phyloP scores from a whole-genome alignment of 2,888 invertebrate genomes.

The Nemapogon koenigi region DNA sequence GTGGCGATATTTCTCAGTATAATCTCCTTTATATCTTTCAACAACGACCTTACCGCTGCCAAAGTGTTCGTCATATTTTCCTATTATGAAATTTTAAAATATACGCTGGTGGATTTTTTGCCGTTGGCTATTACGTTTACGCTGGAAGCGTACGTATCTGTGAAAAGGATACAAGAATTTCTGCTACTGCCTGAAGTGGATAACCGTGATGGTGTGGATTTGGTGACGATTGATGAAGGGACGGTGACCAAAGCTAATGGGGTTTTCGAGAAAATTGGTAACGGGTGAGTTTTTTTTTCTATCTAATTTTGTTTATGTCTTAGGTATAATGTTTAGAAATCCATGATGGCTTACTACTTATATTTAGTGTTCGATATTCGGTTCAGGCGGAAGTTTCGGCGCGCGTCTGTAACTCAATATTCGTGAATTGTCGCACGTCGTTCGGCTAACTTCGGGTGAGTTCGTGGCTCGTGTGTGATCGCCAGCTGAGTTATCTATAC shows the following conservation, averaged over 20 bases:
- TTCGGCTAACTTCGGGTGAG: no score
- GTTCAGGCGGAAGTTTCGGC: no score
- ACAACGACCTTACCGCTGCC: slow-evolving; percentile 74
- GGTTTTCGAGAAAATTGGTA: slow-evolving; percentile 50
- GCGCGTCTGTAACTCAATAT: no score
- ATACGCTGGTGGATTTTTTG: slow-evolving; percentile 81
- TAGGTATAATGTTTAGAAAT: no score
- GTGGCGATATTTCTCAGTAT: slow-evolving; percentile 80
- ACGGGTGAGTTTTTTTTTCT: slow-evolving; percentile 29
- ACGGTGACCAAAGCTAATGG: slow-evolving; percentile 25
- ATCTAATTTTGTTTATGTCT: background rate
- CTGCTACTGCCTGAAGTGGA: slow-evolving; percentile 49
- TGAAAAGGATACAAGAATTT: slow-evolving; percentile 73
- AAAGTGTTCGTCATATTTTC: slow-evolving; percentile 79
- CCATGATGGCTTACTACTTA: no score
- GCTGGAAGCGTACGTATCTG: slow-evolving; percentile 78
- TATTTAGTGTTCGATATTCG: no score
- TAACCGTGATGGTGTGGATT: slow-evolving; percentile 39
- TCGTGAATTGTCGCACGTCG: no score
- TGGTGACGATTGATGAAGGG: slow-evolving; percentile 32
- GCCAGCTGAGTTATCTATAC: no score
- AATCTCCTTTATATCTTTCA: slow-evolving; percentile 69
- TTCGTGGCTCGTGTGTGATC: no score
- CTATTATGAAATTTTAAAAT: slow-evolving; percentile 80
- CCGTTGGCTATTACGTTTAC: slow-evolving; percentile 79